phyloP scores from a whole-genome alignment of 2,888 invertebrate genomes.

The Thereva nobilitata region DNA sequence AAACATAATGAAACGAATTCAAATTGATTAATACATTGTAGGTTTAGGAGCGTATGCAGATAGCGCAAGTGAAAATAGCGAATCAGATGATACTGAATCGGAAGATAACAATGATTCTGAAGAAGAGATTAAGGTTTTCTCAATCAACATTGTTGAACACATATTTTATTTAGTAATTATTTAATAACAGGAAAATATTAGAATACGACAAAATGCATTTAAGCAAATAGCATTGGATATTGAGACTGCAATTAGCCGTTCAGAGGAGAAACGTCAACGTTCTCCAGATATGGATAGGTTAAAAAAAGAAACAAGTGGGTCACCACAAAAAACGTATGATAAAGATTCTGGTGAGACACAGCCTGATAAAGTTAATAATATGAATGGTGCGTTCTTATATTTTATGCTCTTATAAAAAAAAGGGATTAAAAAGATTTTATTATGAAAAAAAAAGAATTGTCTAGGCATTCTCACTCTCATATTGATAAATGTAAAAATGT shows the following conservation, averaged over 20 bases:
- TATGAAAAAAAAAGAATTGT: no score
- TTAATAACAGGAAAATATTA: constrained; percentile 37
- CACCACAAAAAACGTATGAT: constrained; percentile 46
- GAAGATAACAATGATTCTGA: constrained; percentile 67
- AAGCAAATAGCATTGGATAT: constrained; percentile 41
- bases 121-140: constrained; percentile 71
- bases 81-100: constrained; percentile 58
- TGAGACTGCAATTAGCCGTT: constrained; percentile 35
- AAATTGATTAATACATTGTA: constrained; percentile 56
- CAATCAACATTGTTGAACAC: neutral
- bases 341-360: constrained; percentile 52
- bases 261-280: constrained; percentile 36
- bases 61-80: constrained; percentile 67
- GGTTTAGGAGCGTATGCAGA: constrained; percentile 85
- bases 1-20: constrained; percentile 3
- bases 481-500: no score
- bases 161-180: neutral
- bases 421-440: constrained; percentile 16
- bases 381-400: constrained; percentile 53
- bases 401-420: constrained; percentile 14
- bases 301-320: constrained; percentile 24
- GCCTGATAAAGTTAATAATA: constrained; percentile 51
- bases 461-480: no score
- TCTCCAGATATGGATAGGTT: constrained; percentile 21
- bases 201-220: constrained; percentile 37